These are phyloP conservation scores for Patella depressa DNA, from an alignment of 2,888 invertebrate species.

Conservation along the genomic window DNA sequence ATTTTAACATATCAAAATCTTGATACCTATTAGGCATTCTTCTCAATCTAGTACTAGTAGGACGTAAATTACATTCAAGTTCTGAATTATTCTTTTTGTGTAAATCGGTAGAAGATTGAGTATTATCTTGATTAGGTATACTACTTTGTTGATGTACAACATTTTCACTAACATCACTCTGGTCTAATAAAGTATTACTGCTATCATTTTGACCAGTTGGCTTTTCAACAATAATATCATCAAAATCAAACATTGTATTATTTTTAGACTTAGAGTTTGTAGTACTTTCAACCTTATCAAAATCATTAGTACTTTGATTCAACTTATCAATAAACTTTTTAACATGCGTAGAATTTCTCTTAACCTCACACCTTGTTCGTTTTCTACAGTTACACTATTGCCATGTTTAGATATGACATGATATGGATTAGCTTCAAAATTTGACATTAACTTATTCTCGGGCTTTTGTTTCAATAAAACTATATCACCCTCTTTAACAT, in stretches of 20 bases:
- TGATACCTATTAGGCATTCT: no score
- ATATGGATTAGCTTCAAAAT: slow-evolving; percentile 5
- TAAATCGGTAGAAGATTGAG: no score
- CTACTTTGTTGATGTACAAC: no score
- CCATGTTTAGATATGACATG: neutral
- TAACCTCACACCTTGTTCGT: slow-evolving; percentile 1
- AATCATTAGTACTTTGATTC: neutral
- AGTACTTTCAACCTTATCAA: neutral
- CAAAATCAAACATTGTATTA: slow-evolving; percentile 4
- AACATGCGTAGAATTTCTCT: neutral
- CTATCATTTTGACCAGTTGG: neutral
- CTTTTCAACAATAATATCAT: slow-evolving; percentile 6
- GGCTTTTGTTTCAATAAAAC: slow-evolving; percentile 19
- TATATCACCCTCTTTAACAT: slow-evolving; percentile 15
- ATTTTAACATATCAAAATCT: no score
- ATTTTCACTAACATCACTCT: no score
- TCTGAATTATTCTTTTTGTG: no score
- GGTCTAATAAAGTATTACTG: neutral
- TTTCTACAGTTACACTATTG: neutral
- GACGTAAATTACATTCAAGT: no score
- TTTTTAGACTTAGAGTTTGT: neutral
- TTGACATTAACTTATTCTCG: neutral
- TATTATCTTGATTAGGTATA: no score
- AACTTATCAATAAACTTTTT: slow-evolving; percentile 4
- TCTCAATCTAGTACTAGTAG: no score